Base-by-base conservation (phyloP, 2,888 invertebrate species). In the Sarcophaga rosellei region DNA sequence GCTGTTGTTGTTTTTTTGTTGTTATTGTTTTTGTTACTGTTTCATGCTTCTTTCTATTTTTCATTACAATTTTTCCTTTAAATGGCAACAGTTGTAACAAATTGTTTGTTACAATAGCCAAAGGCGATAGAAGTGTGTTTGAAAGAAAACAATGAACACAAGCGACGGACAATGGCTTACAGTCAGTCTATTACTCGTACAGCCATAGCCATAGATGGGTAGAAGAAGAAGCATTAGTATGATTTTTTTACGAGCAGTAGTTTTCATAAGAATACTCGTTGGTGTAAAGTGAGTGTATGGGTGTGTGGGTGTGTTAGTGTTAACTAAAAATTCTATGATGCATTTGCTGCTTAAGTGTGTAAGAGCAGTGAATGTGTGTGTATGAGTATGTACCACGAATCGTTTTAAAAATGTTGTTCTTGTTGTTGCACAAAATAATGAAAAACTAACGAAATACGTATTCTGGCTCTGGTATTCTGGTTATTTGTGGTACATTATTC, bases 121-220 rank as follows among this genome's bases (percentile, higher is more conserved):
- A 63, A 75, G 81, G 85, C 84, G 73, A 80, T 77, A 77, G 47
- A 85, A 87, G 65, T 87, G 81, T 79, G 62, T 53, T 69, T 66
- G 73, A 69, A 75, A 21, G 66, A 79, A 70, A 62, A 69, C 59
- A 73, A 65, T 44, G 47, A 72, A 23, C 65, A 25, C 70, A 69
- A 63, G 44, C 89, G 84, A 86, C 87, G 89, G 90, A 47, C 47
- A 47, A 47, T 47, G 4, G 4, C 47, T 47, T 47, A 6, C 1
- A 35, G 35, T 47, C 15, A 47, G 47, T 47, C 88, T 90, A 88
- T 86, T 88, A 35, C 90, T 90, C 90, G 90, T 90, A 68, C 44
- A 35, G 6, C 6, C 35, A 6, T 35, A 35, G 6, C 6, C 35
- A 6, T 35, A 35, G 6, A 82, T 59, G 10, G 20, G 20, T 17